Percentiles rank a stretch among this genome's conserved stretches.
These are phyloP conservation scores for Molothrus ater DNA, from an alignment of 2,797 vertebrate species.

Conservation along the genomic window DNA sequence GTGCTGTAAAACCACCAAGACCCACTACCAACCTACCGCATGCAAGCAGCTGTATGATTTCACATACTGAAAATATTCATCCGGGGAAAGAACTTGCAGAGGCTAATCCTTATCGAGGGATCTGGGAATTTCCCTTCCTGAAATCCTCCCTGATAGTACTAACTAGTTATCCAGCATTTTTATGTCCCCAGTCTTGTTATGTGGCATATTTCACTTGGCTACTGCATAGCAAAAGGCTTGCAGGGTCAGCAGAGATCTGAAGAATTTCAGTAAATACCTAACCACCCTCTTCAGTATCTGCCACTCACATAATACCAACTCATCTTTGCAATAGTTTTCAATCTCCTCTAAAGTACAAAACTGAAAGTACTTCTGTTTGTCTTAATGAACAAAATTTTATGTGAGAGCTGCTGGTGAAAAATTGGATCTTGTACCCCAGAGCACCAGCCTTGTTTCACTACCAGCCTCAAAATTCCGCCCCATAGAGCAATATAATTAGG, in stretches of 20 bases:
- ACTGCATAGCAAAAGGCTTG: neutral
- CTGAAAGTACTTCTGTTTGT: neutral
- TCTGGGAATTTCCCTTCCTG: conserved; percentile 23
- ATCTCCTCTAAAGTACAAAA: neutral
- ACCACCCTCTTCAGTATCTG: neutral
- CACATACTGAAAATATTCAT: neutral
- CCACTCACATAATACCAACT: neutral
- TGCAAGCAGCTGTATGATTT: neutral
- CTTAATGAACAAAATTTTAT: neutral
- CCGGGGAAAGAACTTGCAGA: neutral
- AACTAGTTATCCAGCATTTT: neutral
- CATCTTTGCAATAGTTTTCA: neutral
- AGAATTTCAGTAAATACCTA: neutral
- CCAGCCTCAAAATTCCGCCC: neutral
- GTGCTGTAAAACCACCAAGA: neutral
- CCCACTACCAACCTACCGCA: neutral
- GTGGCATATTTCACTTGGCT: neutral
- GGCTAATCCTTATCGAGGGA: neutral
- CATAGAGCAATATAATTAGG: fast-evolving
- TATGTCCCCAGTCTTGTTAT: neutral
- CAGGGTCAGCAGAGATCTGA: neutral
- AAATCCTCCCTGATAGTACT: neutral
- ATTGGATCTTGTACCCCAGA: neutral
- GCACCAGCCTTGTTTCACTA: neutral
- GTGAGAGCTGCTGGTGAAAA: neutral